Conservation (phyloP, 37 sponge, comb jelly and placozoan genomes). For the Cladorhizidae sp. region DNA sequence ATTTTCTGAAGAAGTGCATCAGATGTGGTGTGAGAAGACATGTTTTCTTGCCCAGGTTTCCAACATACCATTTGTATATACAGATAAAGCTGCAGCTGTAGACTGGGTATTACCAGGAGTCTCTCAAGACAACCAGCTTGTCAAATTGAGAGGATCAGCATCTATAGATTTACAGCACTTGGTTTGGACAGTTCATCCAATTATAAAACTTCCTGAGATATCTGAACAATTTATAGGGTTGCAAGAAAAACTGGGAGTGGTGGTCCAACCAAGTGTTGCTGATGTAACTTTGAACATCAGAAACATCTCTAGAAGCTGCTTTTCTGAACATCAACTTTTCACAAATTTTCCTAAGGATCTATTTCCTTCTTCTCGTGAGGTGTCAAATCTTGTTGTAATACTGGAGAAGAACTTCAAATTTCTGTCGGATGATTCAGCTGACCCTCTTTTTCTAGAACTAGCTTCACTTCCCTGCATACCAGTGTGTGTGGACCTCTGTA, state of each 20-base stretch:
- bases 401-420: conserved; percentile 19
- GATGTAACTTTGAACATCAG: conserved; percentile 50
- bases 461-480: conserved; percentile 37
- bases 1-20: conserved; percentile 5
- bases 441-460: not conserved
- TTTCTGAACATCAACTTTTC: conserved; percentile 19
- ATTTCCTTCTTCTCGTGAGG: not conserved
- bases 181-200: conserved; percentile 62
- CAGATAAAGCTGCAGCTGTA: not conserved
- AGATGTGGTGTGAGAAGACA: conserved; percentile 11
- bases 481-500: not conserved
- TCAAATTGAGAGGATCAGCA: conserved; percentile 7
- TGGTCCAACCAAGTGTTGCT: not conserved
- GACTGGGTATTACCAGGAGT: conserved; percentile 39
- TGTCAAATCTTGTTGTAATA: not conserved
- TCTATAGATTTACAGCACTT: not conserved
- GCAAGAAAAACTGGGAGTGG: conserved; percentile 5
- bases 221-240: not conserved
- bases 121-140: not conserved
- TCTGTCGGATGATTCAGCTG: not conserved
- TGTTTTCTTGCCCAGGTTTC: conserved; percentile 15
- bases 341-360: conserved; percentile 8
- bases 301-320: conserved; percentile 19
- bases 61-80: conserved; percentile 31
- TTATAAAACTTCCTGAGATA: conserved; percentile 4